These are phyloP conservation scores for Pluvialis apricaria DNA, from an alignment of 2,113 vertebrate genomes.

Conservation along the genomic window DNA sequence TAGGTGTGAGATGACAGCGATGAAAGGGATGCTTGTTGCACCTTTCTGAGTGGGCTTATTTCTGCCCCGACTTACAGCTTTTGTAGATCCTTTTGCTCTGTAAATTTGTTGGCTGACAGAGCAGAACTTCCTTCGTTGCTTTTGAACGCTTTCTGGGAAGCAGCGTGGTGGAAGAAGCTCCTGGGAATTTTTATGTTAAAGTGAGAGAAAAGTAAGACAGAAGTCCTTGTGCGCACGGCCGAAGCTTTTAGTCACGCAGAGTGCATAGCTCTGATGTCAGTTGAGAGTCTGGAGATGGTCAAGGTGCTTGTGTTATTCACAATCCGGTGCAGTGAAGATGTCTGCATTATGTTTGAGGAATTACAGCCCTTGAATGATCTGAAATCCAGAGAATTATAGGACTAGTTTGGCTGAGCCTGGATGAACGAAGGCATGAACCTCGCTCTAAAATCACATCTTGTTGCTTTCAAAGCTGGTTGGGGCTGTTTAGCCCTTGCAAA, in stretches of 20 bases:
- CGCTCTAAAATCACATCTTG: background rate
- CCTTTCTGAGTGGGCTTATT: background rate
- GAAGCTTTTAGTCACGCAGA: background rate
- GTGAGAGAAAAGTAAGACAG: too few species aligned
- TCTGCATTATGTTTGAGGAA: background rate
- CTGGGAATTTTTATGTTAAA: background rate
- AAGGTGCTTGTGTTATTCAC: background rate
- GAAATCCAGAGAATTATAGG: background rate
- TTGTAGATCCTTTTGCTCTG: background rate
- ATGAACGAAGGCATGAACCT: background rate
- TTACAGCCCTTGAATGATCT: background rate
- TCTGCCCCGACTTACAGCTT: background rate
- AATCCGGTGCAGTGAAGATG: background rate
- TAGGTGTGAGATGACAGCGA: background rate
- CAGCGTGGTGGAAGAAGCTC: background rate
- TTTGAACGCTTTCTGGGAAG: background rate
- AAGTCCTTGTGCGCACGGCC: background rate
- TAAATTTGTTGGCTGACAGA: background rate
- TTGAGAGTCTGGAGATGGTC: background rate
- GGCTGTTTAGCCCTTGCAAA: background rate
- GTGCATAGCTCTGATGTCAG: fast-evolving
- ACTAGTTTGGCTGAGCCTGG: background rate
- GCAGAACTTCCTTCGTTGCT: background rate
- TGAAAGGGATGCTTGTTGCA: background rate
- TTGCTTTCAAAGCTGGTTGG: background rate